Base-by-base conservation (phyloP, 2,113 vertebrate species). In the Maccullochella peelii region DNA sequence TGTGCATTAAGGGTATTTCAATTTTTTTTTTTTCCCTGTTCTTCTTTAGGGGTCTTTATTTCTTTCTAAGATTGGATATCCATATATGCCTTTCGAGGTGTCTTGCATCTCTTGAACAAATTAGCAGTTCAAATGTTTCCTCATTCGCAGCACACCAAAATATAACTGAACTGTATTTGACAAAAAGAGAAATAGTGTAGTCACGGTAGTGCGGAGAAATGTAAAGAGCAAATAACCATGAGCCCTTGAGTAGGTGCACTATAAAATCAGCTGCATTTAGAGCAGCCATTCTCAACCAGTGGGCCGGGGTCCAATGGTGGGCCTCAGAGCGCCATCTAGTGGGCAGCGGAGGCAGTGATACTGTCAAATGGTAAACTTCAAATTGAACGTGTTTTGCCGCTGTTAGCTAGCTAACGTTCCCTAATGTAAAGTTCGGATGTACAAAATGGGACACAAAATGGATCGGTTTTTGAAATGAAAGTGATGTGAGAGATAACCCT, bases 221-320 rank as follows among this genome's bases (percentile, higher is more conserved):
- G n/a, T n/a, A n/a, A n/a, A 72, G 59, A 76, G 40, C 27, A 76
- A 78, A 79, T 49, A 11, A 23, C 30, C 30, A 6, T 4, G 61
- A 80, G 62, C 47, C 47, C 54, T 49, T 40, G 27, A 50, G 66
- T 36, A 25, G 14, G 33, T 33, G 0, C 62, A 50, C 44, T 42
- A 83, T 44, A 50, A 57, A 71, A 67, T 77, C 44, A 72, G 49
- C 54, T n/a, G 65, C 49, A 79, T 85, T 86, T 85, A 58, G 52
- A 79, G 71, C n/a, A n/a, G n/a, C n/a, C n/a, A n/a, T n/a, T n/a
- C n/a, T n/a, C n/a, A n/a, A n/a, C n/a, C n/a, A n/a, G n/a, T n/a
- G n/a, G n/a, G n/a, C n/a, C n/a, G n/a, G n/a, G n/a, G n/a, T n/a
- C n/a, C n/a, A n/a, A n/a, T n/a, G n/a, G n/a, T n/a, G n/a, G n/a